Conservation (phyloP, 2,888 invertebrate genomes). For the Orthonevra nobilis region DNA sequence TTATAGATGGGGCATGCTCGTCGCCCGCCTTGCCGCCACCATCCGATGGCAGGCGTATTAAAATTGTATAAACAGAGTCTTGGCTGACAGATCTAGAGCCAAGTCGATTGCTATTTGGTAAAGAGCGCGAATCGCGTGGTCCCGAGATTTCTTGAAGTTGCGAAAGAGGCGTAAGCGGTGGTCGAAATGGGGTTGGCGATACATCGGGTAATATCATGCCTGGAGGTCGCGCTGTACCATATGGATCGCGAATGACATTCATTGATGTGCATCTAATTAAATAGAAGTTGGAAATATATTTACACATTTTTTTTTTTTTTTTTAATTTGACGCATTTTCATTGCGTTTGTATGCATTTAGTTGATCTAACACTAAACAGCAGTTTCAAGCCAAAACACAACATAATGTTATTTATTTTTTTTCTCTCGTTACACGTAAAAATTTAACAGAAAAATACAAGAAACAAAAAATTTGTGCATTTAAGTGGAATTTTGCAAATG, state of each 20-base stretch:
- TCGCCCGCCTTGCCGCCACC: conserved; percentile 81
- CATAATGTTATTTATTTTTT: conserved; percentile 50
- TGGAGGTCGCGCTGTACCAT: conserved; percentile 82
- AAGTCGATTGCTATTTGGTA: conserved; percentile 83
- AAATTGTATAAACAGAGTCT: conserved; percentile 94
- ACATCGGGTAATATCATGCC: conserved; percentile 79
- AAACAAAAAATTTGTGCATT: conserved; percentile 30
- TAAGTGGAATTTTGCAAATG: conserved; percentile 51
- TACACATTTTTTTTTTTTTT: background rate
- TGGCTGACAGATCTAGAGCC: conserved; percentile 84
- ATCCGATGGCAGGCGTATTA: conserved; percentile 90
- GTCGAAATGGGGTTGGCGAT: conserved; percentile 79
- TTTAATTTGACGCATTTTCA: no score
- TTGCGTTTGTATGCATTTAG: no score
- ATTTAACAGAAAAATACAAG: conserved; percentile 26
- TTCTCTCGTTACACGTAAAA: conserved; percentile 57
- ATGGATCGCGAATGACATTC: conserved; percentile 89
- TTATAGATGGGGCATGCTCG: conserved; percentile 87
- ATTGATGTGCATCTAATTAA: conserved; percentile 88
- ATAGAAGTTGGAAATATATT: no score
- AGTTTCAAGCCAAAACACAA: conserved; percentile 70
- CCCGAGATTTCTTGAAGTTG: conserved; percentile 79
- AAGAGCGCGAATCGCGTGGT: conserved; percentile 83
- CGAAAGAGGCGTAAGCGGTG: conserved; percentile 80
- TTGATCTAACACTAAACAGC: conserved; percentile 62